Evolutionary conservation across 37 sponge, comb jelly and placozoan species (phyloP).

Genomic region (Mnemiopsis leidyi): DNA sequence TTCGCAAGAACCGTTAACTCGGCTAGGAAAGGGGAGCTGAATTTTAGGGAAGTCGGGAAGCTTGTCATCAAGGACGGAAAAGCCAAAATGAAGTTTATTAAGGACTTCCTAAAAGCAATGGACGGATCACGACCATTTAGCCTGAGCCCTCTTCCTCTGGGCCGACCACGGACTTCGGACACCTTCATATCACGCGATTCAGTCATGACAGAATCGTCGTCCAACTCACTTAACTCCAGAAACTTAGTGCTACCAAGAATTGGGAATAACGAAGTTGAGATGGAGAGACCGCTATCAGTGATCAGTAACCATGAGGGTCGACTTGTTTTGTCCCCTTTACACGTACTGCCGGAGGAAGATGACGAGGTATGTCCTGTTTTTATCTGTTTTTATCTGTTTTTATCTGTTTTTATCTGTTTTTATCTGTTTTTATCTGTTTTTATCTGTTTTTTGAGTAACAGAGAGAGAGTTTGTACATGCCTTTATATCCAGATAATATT

Average conservation of each 20-base stretch:
- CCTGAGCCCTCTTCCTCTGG: not conserved
- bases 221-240: not conserved
- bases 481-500: too few relatives aligned
- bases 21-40: conserved; percentile 69
- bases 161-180: conserved; percentile 33
- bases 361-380: conserved; percentile 11
- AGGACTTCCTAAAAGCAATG: conserved; percentile 71
- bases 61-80: conserved; percentile 73
- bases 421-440: too few relatives aligned
- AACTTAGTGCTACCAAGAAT: conserved; percentile 1
- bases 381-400: too few relatives aligned
- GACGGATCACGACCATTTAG: not conserved
- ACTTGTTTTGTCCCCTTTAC: not conserved
- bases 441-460: too few relatives aligned
- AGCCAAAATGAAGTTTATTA: conserved; percentile 84
- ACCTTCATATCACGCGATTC: conserved; percentile 25
- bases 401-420: too few relatives aligned
- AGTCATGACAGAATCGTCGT: not conserved
- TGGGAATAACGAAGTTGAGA: not conserved
- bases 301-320: not conserved
- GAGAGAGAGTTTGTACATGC: too few relatives aligned
- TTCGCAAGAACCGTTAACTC: conserved; percentile 67
- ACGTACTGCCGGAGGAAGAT: not conserved
- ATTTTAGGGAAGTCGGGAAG: conserved; percentile 74
- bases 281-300: not conserved